A percentile compares a stretch with the other conserved stretches of the same genome.
phyloP scores from a whole-genome alignment of 2,888 invertebrate species.

The Eupithecia exiguata region DNA sequence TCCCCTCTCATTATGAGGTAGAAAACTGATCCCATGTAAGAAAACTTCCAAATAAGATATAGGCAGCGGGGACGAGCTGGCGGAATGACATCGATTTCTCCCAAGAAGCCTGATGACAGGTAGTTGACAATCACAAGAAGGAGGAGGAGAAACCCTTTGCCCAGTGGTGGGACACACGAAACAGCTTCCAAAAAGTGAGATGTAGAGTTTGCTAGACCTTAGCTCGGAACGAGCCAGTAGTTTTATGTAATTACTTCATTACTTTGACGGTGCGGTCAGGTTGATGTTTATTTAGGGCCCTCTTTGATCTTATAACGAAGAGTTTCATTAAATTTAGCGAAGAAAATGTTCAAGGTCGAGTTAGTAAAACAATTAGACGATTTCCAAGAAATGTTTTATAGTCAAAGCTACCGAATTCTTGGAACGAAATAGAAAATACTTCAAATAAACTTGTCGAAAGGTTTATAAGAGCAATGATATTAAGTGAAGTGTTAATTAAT shows the following conservation, averaged over 20 bases:
- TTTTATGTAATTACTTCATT: slow-evolving; percentile 1
- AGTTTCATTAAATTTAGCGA: not conserved
- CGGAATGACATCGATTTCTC: too few relatives aligned
- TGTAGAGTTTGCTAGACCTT: not conserved
- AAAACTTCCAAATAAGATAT: too few relatives aligned
- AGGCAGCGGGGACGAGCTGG: too few relatives aligned
- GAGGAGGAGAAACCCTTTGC: not conserved
- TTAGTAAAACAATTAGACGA: not conserved
- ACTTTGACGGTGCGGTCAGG: not conserved
- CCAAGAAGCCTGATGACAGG: too few relatives aligned
- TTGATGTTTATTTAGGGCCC: not conserved
- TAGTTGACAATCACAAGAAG: not conserved
- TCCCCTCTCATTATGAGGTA: too few relatives aligned
- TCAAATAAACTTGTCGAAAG: not conserved
- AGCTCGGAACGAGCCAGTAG: not conserved
- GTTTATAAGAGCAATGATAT: not conserved
- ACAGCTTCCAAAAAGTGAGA: not conserved
- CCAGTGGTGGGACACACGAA: not conserved
- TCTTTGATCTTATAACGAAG: not conserved
- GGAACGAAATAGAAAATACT: not conserved
- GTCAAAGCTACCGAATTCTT: not conserved
- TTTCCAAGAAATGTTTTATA: not conserved
- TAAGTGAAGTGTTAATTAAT: too few relatives aligned
- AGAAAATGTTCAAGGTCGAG: not conserved
- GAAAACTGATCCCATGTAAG: too few relatives aligned